Evolutionary conservation across 2,888 invertebrate genomes (phyloP).

Genomic region (Noctua janthe): DNA sequence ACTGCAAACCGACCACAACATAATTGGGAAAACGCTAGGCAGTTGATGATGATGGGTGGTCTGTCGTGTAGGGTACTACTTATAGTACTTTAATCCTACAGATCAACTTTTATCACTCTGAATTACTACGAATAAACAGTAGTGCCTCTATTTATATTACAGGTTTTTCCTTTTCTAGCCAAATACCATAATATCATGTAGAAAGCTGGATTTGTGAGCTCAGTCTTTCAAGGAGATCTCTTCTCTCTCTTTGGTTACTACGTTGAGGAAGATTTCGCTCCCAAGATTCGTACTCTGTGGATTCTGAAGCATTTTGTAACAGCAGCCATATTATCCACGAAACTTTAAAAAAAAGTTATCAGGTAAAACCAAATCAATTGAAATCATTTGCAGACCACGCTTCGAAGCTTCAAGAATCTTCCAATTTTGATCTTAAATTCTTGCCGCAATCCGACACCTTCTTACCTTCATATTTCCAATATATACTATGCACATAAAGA

Average conservation of each 20-base stretch:
- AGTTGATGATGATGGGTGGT: too few relatives aligned
- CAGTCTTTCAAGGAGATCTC: background rate
- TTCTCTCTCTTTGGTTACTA: background rate
- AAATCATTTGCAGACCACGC: background rate
- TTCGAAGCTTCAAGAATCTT: conserved; percentile 35
- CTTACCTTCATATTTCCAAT: conserved; percentile 51
- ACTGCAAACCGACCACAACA: too few relatives aligned
- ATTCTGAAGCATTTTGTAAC: background rate
- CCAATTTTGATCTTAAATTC: conserved; percentile 17
- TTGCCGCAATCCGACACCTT: conserved; percentile 42
- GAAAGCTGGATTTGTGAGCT: background rate
- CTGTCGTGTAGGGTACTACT: too few relatives aligned
- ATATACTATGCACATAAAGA: conserved; percentile 61
- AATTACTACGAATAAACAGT: too few relatives aligned
- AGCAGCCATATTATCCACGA: background rate
- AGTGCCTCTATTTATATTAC: background rate
- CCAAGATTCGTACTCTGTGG: background rate
- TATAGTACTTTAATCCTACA: too few relatives aligned
- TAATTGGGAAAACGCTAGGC: too few relatives aligned
- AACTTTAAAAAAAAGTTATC: background rate
- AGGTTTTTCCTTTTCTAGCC: background rate
- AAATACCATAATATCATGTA: background rate
- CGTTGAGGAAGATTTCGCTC: background rate
- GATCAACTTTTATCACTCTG: too few relatives aligned
- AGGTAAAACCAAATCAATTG: background rate